Conservation (phyloP, 2,888 invertebrate genomes). For the Noctua comes region DNA sequence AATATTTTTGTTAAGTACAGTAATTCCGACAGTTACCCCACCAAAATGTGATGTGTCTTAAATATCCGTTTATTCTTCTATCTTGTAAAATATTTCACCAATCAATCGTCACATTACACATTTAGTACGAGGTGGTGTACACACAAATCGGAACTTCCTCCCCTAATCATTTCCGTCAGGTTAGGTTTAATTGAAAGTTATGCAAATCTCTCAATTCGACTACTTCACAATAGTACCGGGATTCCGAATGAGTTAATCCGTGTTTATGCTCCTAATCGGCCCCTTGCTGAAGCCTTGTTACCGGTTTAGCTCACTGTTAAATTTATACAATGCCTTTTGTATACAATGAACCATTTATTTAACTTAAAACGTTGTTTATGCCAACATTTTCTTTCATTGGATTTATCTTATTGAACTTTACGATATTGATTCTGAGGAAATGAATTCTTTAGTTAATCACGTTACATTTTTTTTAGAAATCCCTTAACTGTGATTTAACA, state of each 20-base stretch:
- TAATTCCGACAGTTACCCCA: too few relatives aligned
- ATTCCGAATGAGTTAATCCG: conserved; percentile 90
- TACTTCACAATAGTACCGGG: conserved; percentile 89
- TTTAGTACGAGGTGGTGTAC: conserved; percentile 55
- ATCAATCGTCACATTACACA: conserved; percentile 35
- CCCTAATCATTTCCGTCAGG: conserved; percentile 88
- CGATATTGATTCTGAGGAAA: conserved; percentile 48
- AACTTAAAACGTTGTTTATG: conserved; percentile 80
- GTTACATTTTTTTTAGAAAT: background rate
- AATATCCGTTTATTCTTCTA: background rate
- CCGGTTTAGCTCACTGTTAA: conserved; percentile 87
- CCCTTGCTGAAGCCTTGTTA: conserved; percentile 88
- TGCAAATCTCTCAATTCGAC: conserved; percentile 90
- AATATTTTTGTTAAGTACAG: too few relatives aligned
- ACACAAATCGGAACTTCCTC: conserved; percentile 81
- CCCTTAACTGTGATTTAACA: background rate
- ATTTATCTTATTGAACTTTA: conserved; percentile 69
- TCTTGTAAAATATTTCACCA: conserved; percentile 16
- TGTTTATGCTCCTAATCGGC: conserved; percentile 90
- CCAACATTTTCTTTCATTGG: conserved; percentile 75
- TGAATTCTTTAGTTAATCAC: conserved; percentile 30
- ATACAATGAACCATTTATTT: conserved; percentile 83
- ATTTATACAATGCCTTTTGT: conserved; percentile 88
- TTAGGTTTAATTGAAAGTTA: conserved; percentile 90
- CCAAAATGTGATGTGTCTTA: background rate